These are phyloP conservation scores for Danio kyathit DNA, from an alignment of 2,797 vertebrate species.

Conservation along the genomic window DNA sequence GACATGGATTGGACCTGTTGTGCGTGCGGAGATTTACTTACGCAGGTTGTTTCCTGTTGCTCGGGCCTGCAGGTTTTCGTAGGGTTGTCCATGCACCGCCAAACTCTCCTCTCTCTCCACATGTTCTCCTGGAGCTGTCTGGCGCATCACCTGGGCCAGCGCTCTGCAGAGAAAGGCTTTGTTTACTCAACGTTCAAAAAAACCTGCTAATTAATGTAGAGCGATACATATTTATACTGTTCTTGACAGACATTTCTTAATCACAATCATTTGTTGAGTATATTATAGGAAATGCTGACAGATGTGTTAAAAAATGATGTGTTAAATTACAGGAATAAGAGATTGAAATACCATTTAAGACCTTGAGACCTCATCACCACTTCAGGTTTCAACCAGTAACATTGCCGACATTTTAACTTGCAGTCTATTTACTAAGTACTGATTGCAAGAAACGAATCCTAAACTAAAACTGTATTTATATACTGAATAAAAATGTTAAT, in stretches of 20 bases:
- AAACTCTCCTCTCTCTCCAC: conserved; percentile 87
- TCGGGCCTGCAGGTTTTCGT: conserved; percentile 91
- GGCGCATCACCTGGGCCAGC: conserved; percentile 94
- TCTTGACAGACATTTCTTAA: background rate
- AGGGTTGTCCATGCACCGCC: conserved; percentile 89
- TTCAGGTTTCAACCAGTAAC: no score
- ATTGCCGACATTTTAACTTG: no score
- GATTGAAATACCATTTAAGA: no score
- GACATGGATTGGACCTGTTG: conserved; percentile 16
- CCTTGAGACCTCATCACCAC: no score
- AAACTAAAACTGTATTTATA: no score
- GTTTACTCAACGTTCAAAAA: conserved; percentile 3
- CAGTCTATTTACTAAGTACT: no score
- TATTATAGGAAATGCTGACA: background rate
- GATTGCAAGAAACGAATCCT: no score
- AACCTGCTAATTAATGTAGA: background rate
- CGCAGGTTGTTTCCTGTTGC: conserved; percentile 88
- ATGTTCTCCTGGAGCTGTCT: conserved; percentile 87
- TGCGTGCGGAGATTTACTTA: conserved; percentile 79
- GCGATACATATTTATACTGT: background rate
- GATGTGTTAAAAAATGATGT: background rate
- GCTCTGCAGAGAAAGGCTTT: conserved; percentile 79
- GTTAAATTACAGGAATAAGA: no score
- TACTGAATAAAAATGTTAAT: no score
- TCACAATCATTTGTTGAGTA: background rate